Base-by-base conservation (phyloP, 2,797 vertebrate genomes). In the Eospalax fontanierii region DNA sequence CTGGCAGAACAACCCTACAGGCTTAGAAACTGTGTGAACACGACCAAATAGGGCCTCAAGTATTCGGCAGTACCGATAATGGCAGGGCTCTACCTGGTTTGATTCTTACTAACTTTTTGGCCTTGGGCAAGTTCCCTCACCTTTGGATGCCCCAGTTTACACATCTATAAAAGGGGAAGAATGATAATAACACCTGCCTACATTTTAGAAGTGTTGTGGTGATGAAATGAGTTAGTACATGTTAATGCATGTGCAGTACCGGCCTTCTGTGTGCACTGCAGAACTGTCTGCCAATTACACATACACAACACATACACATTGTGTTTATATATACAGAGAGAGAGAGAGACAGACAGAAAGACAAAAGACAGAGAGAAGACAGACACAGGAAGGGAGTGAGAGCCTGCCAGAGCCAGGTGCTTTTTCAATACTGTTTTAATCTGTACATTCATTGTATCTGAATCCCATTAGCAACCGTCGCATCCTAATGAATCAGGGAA, bases 41-140 rank as follows among this genome's bases (percentile, higher is more conserved):
- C 70, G 19, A 80, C 38, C 16, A 57, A 38, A 90, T 81, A 92
- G 35, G 26, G 38, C n/a, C 63, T 88, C 30, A 43, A 50, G 28
- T 43, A 24, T 61, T 80, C 70, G 40, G 76, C 79, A 93, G 66
- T 50, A 91, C 1, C 0, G 57, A 3, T 38, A 21, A 35, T 40
- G 7, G 66, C 4, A 22, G 65, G 46, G 54, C 22, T 30, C 65
- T 86, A 35, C 50, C 68, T 83, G 73, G 40, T 43, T 0, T 63
- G 40, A 46, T 85, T 74, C 80, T 85, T 71, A 59, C 28, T 61
- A 54, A 73, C 50, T 76, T 92, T 70, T 63, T 73, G 57, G 46
- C 46, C 57, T 87, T 90, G 86, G 85, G n/a, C 35, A 89, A 79
- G 74, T 87, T 46, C 54, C 43, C 26, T 79, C 40, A 50, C 22